Base-by-base conservation (phyloP, 2,888 invertebrate species). In the Macrosiphum euphorbiae region DNA sequence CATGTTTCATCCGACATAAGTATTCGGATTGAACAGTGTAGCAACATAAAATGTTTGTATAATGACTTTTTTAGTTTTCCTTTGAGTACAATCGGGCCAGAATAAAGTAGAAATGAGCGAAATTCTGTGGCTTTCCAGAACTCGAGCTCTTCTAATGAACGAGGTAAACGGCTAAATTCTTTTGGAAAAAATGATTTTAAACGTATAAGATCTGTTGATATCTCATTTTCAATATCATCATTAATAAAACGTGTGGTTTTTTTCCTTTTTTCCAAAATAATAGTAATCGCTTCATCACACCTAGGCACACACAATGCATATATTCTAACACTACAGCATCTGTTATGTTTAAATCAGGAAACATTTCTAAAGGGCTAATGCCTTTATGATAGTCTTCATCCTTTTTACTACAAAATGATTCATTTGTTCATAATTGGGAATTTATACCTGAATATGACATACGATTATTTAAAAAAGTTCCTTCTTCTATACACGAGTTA, bases 21-120 rank as follows among this genome's bases (percentile, higher is more conserved):
- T 24, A 50, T 50, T 13, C 88, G 11, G 16, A 88, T 55, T 35
- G 41, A 52, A 88, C 88, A 88, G 24, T 88, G 88, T n/a, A 88
- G 24, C 4, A 88, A 55, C 88, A 35, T 55, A 88, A 88, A 88
- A 88, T 88, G 88, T 88, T 88, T 16, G 16, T 88, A 88, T 35
- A 88, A 11, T 50, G 13, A 16, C 55, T 88, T 55, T 55, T n/a
- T 50, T 55, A 88, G n/a, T 55, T 35, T 44, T 20, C 55, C 55
- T 55, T n/a, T 52, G 88, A 24, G 24, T 88, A 86, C 20, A 86
- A 41, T 20, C 50, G 50, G 50, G 50, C 50, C 50, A 50, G 50
- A 50, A 50, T 13, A 50, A 13, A 50, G 13, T 50, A 86, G 26
- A 86, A 86, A 44, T 24, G 86, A 86, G 16, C 47, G 10, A 86